These are phyloP conservation scores for Suncus etruscus DNA, from an alignment of 2,113 vertebrate genomes.

Conservation along the genomic window DNA sequence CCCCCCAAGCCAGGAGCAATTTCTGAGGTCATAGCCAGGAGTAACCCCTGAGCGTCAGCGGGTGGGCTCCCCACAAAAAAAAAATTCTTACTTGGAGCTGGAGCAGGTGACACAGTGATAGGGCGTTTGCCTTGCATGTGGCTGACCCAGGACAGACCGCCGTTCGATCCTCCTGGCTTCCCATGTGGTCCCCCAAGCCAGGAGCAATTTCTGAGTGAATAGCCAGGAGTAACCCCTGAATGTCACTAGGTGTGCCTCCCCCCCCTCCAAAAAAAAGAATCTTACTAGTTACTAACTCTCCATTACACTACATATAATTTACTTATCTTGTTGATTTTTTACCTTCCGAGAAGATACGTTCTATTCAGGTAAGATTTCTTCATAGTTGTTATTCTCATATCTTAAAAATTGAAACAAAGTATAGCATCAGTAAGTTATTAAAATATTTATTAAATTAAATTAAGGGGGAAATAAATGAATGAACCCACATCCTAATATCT, in stretches of 20 bases:
- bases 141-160: no score
- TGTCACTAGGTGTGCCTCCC: background rate
- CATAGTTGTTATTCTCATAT: background rate
- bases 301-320: background rate
- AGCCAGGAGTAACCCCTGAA: no score
- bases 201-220: no score
- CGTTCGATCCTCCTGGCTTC: no score
- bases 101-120: no score
- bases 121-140: no score
- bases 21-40: no score
- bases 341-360: background rate
- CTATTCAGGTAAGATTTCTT: background rate
- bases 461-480: background rate
- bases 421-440: background rate
- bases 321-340: slow-evolving; percentile 39
- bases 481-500: background rate
- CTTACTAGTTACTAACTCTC: background rate
- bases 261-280: background rate
- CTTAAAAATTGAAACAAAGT: background rate
- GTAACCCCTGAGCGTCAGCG: no score
- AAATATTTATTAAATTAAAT: slow-evolving; percentile 29
- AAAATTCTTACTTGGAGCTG: no score
- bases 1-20: no score
- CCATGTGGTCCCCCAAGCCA: no score
- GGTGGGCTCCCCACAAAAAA: no score